Conservation (phyloP, 2,888 invertebrate species). For the Empis stercorea region DNA sequence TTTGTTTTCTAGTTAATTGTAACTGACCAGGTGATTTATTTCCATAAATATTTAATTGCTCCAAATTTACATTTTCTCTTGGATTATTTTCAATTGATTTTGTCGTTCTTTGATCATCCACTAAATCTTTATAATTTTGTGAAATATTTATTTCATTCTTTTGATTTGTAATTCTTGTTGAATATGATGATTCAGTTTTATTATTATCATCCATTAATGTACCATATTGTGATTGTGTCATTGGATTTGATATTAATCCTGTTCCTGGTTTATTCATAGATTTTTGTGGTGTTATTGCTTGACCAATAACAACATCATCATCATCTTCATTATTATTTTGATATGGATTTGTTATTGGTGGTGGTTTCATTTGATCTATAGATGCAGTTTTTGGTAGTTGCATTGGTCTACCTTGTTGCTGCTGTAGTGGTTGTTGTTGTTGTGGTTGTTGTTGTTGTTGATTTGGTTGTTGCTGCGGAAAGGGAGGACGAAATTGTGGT, state of each 20-base stretch:
- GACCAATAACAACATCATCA: conserved; percentile 34
- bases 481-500: conserved; percentile 18
- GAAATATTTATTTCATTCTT: background rate
- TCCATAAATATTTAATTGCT: background rate
- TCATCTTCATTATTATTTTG: conserved; percentile 27
- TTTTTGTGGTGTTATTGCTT: conserved; percentile 27
- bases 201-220: background rate
- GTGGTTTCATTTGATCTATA: background rate
- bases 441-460: conserved; percentile 18
- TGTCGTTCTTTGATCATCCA: background rate
- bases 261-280: conserved; percentile 15
- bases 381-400: background rate
- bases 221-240: conserved; percentile 13
- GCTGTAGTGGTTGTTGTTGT: conserved; percentile 11
- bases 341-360: conserved; percentile 2
- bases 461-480: conserved; percentile 18
- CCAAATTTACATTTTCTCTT: background rate
- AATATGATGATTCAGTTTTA: too few relatives aligned
- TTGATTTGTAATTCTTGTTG: background rate
- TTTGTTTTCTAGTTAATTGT: background rate
- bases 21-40: too few relatives aligned
- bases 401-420: conserved; percentile 4
- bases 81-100: background rate
- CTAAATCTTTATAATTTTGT: too few relatives aligned
- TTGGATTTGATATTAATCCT: conserved; percentile 8